Evolutionary conservation across 2,113 vertebrate species (phyloP), one percentile per base, ranked within the genome.

Genomic region (Octodon degus): DNA sequence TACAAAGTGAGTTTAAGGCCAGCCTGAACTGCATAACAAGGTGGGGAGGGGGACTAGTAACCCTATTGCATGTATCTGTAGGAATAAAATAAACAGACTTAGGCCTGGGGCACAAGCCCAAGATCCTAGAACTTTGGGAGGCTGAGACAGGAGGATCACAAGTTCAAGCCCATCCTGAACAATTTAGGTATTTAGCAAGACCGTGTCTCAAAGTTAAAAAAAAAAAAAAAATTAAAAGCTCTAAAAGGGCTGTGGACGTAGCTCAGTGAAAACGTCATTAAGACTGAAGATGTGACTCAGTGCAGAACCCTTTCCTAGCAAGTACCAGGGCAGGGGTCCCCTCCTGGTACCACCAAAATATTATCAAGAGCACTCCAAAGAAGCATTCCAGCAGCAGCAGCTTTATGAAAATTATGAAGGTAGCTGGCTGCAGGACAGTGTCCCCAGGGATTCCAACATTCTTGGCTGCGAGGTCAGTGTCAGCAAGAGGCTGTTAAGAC

Each of bases 401-500:
- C 53, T 91, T 85, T 53, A 32, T 1, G 4, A 20, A 10, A 2
- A 76, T 37, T 30, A 32, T 9, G 5, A 50, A 19, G 12, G 16
- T 67, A 25, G 37, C 89, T 77, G n/a, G 16, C 24, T 58, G 32
- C 47, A 4, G 9, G 58, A 16, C 74, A 76, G 37, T 9, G 10
- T 58, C 60, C 40, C 53, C 68, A 34, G 32, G 7, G 74, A 37
- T 58, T 58, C 90, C 76, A 34, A 50, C 67, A 72, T 8, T 80
- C 74, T 86, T 86, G 83, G 82, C 74, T 85, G 34, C n/a, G 88
- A 62, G 22, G 63, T 74, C 88, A 88, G 0, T 53, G 74, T 27
- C 65, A 88, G 88, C 79, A 82, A 65, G 81, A 95, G 11, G 82
- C 79, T 86, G 65, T 84, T 84, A 93, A 90, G 86, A 68, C 80